phyloP scores from a whole-genome alignment of 2,113 vertebrate species.

The Falcunculus frontatus region DNA sequence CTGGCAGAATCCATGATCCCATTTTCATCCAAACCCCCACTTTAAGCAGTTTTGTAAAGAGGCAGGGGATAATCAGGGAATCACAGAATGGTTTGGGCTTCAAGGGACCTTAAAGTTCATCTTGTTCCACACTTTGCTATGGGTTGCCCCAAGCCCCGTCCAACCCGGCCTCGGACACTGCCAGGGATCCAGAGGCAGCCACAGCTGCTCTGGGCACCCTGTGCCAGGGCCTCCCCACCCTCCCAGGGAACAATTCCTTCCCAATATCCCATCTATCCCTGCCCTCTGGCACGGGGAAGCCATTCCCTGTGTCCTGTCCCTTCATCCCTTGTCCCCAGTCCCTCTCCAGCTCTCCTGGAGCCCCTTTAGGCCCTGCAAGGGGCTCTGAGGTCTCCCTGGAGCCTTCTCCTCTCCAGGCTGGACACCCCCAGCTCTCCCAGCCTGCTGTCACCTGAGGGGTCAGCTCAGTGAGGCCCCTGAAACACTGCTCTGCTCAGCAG shows the following conservation, averaged over 20 bases:
- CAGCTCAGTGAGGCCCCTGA: not conserved
- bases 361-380: not conserved
- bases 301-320: not conserved
- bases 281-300: not conserved
- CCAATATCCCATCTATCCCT: not conserved
- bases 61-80: not conserved
- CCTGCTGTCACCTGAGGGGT: not conserved
- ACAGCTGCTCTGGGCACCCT: not conserved
- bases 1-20: not conserved
- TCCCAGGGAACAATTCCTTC: not conserved
- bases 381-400: not conserved
- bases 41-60: not conserved
- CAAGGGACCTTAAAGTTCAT: not conserved
- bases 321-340: not conserved
- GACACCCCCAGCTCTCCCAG: not conserved
- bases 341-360: not conserved
- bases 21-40: not conserved
- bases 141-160: accelerated
- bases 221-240: not conserved
- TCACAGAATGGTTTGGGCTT: not conserved
- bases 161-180: accelerated
- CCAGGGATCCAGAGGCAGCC: not conserved
- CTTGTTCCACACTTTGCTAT: not conserved
- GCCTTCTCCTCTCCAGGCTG: not conserved
- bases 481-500: not conserved